Evolutionary conservation across 2,797 vertebrate genomes (phyloP).

Genomic region (Malurus splendens): DNA sequence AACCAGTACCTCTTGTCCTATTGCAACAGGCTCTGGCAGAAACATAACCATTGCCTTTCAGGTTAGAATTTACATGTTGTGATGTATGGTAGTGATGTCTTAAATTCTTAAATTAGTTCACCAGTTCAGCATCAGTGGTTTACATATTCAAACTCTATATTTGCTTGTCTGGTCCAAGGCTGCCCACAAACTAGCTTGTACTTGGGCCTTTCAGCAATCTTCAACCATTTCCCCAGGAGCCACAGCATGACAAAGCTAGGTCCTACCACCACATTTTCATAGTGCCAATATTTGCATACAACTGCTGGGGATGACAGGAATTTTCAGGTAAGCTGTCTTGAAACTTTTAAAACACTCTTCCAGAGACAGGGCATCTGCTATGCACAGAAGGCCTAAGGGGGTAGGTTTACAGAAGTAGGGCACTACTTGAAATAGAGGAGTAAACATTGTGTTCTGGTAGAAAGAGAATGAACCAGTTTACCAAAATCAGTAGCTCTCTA

Average conservation of each 20-base stretch:
- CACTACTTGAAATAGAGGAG: neutral
- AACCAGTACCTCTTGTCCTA: neutral
- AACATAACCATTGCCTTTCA: neutral
- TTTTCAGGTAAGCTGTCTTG: neutral
- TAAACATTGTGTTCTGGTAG: neutral
- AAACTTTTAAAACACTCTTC: neutral
- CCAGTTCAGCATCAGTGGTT: neutral
- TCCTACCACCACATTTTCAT: neutral
- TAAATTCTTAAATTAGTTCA: neutral
- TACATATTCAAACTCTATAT: neutral
- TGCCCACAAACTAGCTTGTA: neutral
- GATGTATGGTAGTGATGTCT: neutral
- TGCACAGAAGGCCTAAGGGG: neutral
- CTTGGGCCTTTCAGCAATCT: neutral
- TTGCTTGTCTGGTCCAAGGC: neutral
- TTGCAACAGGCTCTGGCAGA: neutral
- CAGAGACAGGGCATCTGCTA: neutral
- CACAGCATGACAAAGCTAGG: neutral
- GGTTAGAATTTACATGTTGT: neutral
- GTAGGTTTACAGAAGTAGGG: neutral
- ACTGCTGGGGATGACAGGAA: neutral
- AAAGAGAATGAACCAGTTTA: neutral
- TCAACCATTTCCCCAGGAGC: neutral
- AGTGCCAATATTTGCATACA: neutral
- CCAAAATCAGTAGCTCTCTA: neutral